These are phyloP conservation scores for Nematopogon swammerdamellus DNA, from an alignment of 2,888 invertebrate species.

Conservation along the genomic window DNA sequence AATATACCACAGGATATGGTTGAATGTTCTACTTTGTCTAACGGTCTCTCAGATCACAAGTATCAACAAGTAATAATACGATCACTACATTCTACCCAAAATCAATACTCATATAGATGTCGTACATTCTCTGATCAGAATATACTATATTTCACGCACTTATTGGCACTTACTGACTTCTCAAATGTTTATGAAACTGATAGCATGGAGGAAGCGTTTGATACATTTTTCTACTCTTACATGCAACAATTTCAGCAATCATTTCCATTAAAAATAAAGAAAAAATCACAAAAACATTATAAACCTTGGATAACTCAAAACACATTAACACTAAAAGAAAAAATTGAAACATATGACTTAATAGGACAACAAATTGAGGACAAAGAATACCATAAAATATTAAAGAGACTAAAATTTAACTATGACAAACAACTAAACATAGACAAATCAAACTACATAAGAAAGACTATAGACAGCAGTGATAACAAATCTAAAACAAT, in stretches of 20 bases:
- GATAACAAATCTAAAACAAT: background rate
- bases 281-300: background rate
- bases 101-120: background rate
- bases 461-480: background rate
- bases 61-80: background rate
- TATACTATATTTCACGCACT: background rate
- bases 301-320: background rate
- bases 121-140: background rate
- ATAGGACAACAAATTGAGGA: background rate
- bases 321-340: background rate
- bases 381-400: background rate
- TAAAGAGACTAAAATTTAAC: background rate
- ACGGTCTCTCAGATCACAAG: background rate
- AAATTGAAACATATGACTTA: background rate
- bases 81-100: background rate
- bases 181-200: background rate
- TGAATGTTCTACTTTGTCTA: background rate
- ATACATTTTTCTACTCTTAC: background rate
- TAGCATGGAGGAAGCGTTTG: background rate
- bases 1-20: background rate
- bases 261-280: background rate
- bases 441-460: background rate
- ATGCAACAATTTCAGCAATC: background rate
- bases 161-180: background rate
- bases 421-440: background rate